Evolutionary conservation across 2,113 vertebrate species (phyloP).

Genomic region (Festucalex cinctus): DNA sequence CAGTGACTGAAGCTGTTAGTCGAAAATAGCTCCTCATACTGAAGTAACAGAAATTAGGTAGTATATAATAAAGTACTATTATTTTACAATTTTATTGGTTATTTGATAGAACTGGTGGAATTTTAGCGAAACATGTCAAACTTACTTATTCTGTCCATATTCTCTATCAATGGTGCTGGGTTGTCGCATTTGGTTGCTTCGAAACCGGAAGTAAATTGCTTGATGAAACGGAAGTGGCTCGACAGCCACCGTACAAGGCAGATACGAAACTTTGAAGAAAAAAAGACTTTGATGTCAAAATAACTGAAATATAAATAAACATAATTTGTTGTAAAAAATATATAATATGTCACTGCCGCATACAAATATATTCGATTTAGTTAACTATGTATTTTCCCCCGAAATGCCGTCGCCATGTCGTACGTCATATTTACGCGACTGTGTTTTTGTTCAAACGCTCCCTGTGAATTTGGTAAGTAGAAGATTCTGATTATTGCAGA

Average conservation of each 20-base stretch:
- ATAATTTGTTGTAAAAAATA: not conserved
- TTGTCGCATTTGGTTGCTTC: conserved; percentile 37
- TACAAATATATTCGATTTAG: not conserved
- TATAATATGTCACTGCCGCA: not conserved
- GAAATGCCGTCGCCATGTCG: rapidly evolving
- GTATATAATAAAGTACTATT: not conserved
- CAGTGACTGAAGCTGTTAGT: conserved; percentile 1
- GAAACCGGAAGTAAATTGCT: conserved; percentile 57
- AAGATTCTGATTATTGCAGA: not conserved
- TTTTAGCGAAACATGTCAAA: not conserved
- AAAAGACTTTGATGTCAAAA: not conserved
- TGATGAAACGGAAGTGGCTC: conserved; percentile 46
- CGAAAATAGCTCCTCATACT: conserved; percentile 26
- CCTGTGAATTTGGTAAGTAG: conserved; percentile 12
- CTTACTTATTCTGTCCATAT: conserved; percentile 72
- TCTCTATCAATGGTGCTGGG: conserved; percentile 23
- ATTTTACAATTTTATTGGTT: not conserved
- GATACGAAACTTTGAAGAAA: not conserved
- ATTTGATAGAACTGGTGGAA: not conserved
- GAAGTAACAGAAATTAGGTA: too few relatives aligned
- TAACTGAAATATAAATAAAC: rapidly evolving
- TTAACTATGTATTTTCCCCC: not conserved
- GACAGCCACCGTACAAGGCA: not conserved
- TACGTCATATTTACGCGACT: conserved; percentile 57
- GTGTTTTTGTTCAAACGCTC: conserved; percentile 32